phyloP scores from a whole-genome alignment of 2,888 invertebrate genomes.

The Drosophila subsilvestris region DNA sequence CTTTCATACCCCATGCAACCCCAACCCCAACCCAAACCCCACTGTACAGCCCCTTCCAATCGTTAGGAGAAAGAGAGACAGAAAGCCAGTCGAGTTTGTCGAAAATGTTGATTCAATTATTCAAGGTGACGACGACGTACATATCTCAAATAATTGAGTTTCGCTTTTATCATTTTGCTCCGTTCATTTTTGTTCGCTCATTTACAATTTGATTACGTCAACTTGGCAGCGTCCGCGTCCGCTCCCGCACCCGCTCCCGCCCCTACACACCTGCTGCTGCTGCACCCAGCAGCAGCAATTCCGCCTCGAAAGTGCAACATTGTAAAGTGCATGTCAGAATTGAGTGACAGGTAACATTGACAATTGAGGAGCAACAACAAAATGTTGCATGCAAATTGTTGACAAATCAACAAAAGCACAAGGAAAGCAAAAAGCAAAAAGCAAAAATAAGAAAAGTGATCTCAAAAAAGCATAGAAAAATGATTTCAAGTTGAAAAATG shows the following conservation, averaged over 20 bases:
- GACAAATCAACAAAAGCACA: constrained; percentile 36
- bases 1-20: neutral
- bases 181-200: constrained; percentile 12
- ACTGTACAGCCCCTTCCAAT: neutral
- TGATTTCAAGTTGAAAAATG: constrained; percentile 4
- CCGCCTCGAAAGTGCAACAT: constrained; percentile 30
- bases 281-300: too few species aligned
- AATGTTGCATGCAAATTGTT: constrained; percentile 50
- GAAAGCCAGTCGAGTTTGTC: constrained; percentile 27
- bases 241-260: neutral
- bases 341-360: constrained; percentile 35
- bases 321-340: constrained; percentile 17
- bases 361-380: constrained; percentile 45
- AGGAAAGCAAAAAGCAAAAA: neutral
- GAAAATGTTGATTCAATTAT: constrained; percentile 68
- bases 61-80: neutral
- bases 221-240: neutral
- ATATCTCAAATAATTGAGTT: constrained; percentile 67
- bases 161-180: constrained; percentile 37
- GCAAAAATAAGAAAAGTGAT: neutral
- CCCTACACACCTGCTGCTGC: neutral
- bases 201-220: constrained; percentile 48
- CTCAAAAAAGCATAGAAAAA: constrained; percentile 19
- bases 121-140: constrained; percentile 57
- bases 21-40: neutral